These are phyloP conservation scores for Tonatia bakeri DNA, from an alignment of 2,113 vertebrate genomes.

Conservation along the genomic window DNA sequence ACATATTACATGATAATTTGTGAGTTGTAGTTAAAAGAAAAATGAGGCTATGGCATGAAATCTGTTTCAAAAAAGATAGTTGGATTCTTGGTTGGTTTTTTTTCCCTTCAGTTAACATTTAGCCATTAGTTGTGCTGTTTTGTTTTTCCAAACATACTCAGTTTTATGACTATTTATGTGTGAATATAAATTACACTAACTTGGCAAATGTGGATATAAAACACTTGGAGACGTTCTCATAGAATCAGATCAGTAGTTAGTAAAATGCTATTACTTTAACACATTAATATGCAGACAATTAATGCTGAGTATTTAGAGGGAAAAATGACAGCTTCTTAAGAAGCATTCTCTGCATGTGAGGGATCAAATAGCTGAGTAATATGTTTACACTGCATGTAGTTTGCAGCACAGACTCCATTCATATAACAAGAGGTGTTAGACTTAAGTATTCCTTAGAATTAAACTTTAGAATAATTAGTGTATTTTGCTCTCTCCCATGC, in stretches of 20 bases:
- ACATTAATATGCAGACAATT: background rate
- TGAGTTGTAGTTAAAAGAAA: background rate
- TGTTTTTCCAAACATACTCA: conserved; percentile 2
- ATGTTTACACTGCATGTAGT: background rate
- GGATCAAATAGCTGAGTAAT: background rate
- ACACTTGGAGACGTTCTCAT: background rate
- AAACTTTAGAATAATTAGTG: conserved; percentile 50
- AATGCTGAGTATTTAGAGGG: background rate
- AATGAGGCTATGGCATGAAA: background rate
- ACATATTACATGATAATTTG: background rate
- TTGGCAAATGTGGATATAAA: conserved; percentile 9
- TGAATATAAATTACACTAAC: background rate
- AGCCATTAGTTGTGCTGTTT: background rate
- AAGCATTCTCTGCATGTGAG: background rate
- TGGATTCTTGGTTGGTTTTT: background rate
- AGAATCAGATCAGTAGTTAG: background rate
- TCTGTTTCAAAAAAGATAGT: background rate
- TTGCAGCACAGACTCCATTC: background rate
- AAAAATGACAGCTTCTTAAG: background rate
- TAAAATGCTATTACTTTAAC: background rate
- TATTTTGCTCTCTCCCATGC: background rate
- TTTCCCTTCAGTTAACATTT: background rate
- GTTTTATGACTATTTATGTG: conserved; percentile 25
- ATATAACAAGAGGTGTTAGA: background rate
- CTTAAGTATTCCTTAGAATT: conserved; percentile 48